Evolutionary conservation across 1,140 invertebrate species (phyloP).

Genomic region (Druon quercuslanigerum): DNA sequence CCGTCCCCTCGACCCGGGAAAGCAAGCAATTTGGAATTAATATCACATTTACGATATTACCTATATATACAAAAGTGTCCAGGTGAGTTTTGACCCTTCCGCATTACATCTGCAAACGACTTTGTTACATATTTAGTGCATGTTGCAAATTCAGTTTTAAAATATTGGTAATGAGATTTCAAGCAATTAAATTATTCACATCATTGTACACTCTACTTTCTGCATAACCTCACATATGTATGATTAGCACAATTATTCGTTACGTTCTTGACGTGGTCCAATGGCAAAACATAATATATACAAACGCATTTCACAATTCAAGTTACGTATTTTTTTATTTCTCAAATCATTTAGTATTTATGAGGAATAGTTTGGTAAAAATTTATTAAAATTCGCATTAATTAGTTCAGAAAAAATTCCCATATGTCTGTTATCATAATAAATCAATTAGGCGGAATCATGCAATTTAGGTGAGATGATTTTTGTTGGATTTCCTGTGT

Average conservation of each 20-base stretch:
- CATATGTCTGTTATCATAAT: too few species aligned
- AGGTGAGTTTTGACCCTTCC: slow-evolving; percentile 7
- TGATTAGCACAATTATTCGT: background rate
- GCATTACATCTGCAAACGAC: background rate
- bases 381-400: too few species aligned
- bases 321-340: too few species aligned
- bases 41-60: background rate
- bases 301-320: too few species aligned
- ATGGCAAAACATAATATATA: too few species aligned
- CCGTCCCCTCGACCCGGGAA: background rate
- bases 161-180: background rate
- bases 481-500: too few species aligned
- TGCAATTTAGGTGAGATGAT: too few species aligned
- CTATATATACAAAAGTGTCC: background rate
- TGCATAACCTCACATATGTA: slow-evolving; percentile 13
- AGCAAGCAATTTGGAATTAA: background rate
- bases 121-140: background rate
- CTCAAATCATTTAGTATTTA: too few species aligned
- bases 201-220: background rate
- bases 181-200: background rate
- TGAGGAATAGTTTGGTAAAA: too few species aligned
- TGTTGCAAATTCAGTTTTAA: background rate
- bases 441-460: too few species aligned
- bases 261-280: background rate
- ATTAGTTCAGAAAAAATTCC: too few species aligned